These are phyloP conservation scores for Cottoperca gobio DNA, from an alignment of 2,797 vertebrate species.

Conservation along the genomic window DNA sequence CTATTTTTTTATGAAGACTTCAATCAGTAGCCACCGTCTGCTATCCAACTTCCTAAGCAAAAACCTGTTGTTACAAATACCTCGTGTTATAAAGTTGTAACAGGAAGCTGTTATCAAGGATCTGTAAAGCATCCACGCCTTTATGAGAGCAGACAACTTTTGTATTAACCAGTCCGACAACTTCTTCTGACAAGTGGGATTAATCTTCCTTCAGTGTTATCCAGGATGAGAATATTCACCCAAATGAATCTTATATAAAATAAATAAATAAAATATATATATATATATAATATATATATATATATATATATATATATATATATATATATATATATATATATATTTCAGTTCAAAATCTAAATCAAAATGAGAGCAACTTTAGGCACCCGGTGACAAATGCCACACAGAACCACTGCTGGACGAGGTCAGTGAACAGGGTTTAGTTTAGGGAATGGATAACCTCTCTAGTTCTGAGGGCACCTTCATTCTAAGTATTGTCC, in stretches of 20 bases:
- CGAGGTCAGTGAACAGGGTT: not conserved
- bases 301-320: too few species aligned
- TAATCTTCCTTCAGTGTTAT: not conserved
- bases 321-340: too few species aligned
- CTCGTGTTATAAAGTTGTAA: not conserved
- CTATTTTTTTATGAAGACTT: not conserved
- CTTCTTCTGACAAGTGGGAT: not conserved
- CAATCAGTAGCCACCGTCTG: not conserved
- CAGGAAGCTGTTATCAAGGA: not conserved
- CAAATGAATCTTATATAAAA: too few species aligned
- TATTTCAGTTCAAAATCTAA: not conserved
- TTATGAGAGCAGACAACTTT: not conserved
- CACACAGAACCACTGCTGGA: not conserved
- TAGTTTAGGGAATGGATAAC: constrained; percentile 11
- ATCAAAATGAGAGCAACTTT: not conserved
- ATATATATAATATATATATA: too few species aligned
- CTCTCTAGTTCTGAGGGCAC: not conserved
- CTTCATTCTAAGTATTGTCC: constrained; percentile 5
- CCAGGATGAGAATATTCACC: not conserved
- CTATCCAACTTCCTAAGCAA: not conserved
- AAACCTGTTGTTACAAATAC: not conserved
- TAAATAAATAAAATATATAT: too few species aligned
- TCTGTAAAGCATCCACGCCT: not conserved
- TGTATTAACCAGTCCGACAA: not conserved
- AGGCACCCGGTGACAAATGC: not conserved